These are phyloP conservation scores for Anticlea derivata DNA, from an alignment of 2,888 invertebrate genomes.

Conservation along the genomic window DNA sequence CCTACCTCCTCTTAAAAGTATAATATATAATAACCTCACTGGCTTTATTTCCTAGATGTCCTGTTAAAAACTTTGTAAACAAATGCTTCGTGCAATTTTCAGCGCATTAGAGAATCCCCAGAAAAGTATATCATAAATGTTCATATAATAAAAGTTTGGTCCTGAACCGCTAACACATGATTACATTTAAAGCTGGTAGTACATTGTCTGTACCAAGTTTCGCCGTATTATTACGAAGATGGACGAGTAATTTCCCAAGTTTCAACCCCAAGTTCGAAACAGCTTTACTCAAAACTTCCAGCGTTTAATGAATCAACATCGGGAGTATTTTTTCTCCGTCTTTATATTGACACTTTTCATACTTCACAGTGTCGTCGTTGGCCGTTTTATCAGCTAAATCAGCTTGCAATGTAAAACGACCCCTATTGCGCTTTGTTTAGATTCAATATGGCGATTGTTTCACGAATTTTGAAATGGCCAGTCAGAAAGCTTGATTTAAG, in stretches of 20 bases:
- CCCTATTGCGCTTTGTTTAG: no score
- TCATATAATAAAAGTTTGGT: slow-evolving; percentile 37
- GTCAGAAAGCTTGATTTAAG: no score
- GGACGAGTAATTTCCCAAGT: slow-evolving; percentile 54
- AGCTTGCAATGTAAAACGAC: no score
- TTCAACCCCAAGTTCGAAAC: slow-evolving; percentile 49
- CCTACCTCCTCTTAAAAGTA: no score
- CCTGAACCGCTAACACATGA: slow-evolving; percentile 39
- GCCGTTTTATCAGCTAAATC: no score
- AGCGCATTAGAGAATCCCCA: slow-evolving; percentile 23
- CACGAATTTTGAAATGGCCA: no score
- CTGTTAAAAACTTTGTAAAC: slow-evolving; percentile 33
- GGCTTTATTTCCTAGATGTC: slow-evolving; percentile 15
- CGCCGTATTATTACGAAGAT: slow-evolving; percentile 46
- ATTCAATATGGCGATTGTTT: no score
- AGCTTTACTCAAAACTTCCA: slow-evolving; percentile 43
- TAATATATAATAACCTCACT: no score
- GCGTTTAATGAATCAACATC: slow-evolving; percentile 60
- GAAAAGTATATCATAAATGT: slow-evolving; percentile 33
- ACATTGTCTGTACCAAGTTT: slow-evolving; percentile 32
- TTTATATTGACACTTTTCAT: slow-evolving; percentile 45
- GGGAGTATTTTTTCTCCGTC: slow-evolving; percentile 36
- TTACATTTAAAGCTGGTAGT: slow-evolving; percentile 38
- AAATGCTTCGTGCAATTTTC: slow-evolving; percentile 25
- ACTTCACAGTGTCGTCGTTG: not conserved